Percentiles rank a stretch among this genome's conserved stretches.
Conservation (phyloP, 2,888 invertebrate genomes). For the Pandemis corylana region DNA sequence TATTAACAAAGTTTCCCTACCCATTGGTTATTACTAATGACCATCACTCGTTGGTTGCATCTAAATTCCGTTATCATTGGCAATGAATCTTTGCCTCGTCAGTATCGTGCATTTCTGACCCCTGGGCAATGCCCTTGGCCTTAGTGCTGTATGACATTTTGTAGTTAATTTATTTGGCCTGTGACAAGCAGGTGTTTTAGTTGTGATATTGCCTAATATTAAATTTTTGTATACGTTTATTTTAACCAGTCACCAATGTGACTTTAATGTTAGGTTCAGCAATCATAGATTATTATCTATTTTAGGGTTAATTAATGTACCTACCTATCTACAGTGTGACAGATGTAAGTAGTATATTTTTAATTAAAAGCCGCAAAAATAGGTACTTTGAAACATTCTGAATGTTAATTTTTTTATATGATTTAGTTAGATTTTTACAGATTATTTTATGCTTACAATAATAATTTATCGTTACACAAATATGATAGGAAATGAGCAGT, state of each 20-base stretch:
- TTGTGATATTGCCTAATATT: slow-evolving; percentile 83
- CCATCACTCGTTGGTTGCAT: neutral
- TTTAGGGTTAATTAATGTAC: slow-evolving; percentile 57
- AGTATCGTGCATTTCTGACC: neutral
- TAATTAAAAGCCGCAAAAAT: slow-evolving; percentile 48
- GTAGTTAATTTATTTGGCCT: slow-evolving; percentile 73
- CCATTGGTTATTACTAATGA: neutral
- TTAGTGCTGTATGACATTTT: slow-evolving; percentile 38
- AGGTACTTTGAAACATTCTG: slow-evolving; percentile 56
- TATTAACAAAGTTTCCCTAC: no score
- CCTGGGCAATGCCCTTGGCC: neutral
- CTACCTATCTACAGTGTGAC: slow-evolving; percentile 59
- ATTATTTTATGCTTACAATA: slow-evolving; percentile 59
- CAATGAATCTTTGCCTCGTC: neutral
- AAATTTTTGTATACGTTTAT: slow-evolving; percentile 83
- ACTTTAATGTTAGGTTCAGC: slow-evolving; percentile 78
- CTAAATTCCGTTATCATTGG: neutral
- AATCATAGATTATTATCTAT: slow-evolving; percentile 65
- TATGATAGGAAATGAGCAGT: slow-evolving; percentile 77
- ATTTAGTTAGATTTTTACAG: slow-evolving; percentile 53
- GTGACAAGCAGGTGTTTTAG: slow-evolving; percentile 70
- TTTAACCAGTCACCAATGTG: slow-evolving; percentile 74
- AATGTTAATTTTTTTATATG: slow-evolving; percentile 56
- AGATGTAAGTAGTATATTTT: slow-evolving; percentile 64
- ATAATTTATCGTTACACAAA: slow-evolving; percentile 67